Percentiles rank a stretch among this genome's conserved stretches.
Conservation (phyloP, 1,140 invertebrate genomes). For the Chionoecetes opilio region DNA sequence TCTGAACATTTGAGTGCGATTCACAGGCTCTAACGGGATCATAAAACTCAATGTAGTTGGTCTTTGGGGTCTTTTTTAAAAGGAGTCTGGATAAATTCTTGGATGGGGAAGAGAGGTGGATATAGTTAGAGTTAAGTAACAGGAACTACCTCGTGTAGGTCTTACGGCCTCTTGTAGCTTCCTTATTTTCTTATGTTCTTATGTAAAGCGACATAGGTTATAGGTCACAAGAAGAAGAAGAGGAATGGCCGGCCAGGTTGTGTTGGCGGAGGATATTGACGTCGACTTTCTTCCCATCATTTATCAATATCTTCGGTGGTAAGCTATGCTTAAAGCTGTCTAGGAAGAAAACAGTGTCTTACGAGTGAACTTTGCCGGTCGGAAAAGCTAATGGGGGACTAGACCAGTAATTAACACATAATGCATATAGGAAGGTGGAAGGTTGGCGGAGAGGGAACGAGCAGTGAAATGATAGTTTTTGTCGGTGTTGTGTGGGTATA, state of each 20-base stretch:
- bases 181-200: too few relatives aligned
- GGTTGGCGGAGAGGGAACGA: too few relatives aligned
- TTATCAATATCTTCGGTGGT: conserved; percentile 72
- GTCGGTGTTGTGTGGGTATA: too few relatives aligned
- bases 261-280: conserved; percentile 68
- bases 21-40: too few relatives aligned
- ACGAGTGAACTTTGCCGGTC: neutral
- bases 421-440: neutral
- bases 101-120: too few relatives aligned
- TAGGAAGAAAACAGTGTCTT: neutral
- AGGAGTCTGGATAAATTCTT: neutral
- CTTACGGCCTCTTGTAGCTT: too few relatives aligned
- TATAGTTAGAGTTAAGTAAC: too few relatives aligned
- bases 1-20: neutral
- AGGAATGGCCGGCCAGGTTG: conserved; percentile 73
- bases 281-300: conserved; percentile 73
- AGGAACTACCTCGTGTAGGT: too few relatives aligned
- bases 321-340: neutral
- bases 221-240: too few relatives aligned
- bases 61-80: neutral
- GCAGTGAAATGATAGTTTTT: too few relatives aligned
- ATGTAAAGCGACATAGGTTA: too few relatives aligned
- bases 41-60: too few relatives aligned
- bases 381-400: neutral
- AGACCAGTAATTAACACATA: neutral